These are phyloP conservation scores for Myiozetetes cayanensis DNA, from an alignment of 2,113 vertebrate species.

Conservation along the genomic window DNA sequence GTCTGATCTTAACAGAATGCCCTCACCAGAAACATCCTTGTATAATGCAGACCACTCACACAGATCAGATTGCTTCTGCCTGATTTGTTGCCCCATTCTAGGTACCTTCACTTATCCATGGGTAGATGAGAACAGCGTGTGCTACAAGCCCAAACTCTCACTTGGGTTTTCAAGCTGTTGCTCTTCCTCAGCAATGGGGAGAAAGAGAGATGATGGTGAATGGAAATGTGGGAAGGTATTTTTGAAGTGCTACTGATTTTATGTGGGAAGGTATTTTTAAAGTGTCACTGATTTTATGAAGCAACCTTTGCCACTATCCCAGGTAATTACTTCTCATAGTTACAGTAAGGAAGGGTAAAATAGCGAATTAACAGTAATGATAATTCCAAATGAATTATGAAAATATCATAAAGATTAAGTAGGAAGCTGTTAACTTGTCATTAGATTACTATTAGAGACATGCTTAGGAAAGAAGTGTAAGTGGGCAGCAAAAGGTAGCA, in stretches of 20 bases:
- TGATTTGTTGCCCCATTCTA: not conserved
- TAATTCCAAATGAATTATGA: not conserved
- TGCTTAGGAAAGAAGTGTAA: not conserved
- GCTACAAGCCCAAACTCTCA: not conserved
- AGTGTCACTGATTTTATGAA: not conserved
- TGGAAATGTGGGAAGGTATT: not conserved
- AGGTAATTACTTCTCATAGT: not conserved
- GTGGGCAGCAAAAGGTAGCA: not conserved
- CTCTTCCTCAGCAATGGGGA: not conserved
- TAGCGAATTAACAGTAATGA: not conserved
- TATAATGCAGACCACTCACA: not conserved
- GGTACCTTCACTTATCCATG: not conserved
- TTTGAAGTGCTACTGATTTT: not conserved
- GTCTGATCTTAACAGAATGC: constrained; percentile 11
- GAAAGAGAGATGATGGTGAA: not conserved
- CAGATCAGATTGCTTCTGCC: not conserved
- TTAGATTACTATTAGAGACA: not conserved
- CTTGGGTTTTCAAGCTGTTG: not conserved
- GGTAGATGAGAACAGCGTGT: not conserved
- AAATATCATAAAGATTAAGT: not conserved
- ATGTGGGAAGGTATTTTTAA: not conserved
- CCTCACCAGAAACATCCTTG: not conserved
- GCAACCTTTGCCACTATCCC: not conserved
- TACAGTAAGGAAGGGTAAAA: not conserved
- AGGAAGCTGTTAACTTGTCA: not conserved